A percentile compares a stretch with the other conserved stretches of the same genome.
Evolutionary conservation across 2,888 invertebrate genomes (phyloP).

Genomic region (Oscheius sp.): DNA sequence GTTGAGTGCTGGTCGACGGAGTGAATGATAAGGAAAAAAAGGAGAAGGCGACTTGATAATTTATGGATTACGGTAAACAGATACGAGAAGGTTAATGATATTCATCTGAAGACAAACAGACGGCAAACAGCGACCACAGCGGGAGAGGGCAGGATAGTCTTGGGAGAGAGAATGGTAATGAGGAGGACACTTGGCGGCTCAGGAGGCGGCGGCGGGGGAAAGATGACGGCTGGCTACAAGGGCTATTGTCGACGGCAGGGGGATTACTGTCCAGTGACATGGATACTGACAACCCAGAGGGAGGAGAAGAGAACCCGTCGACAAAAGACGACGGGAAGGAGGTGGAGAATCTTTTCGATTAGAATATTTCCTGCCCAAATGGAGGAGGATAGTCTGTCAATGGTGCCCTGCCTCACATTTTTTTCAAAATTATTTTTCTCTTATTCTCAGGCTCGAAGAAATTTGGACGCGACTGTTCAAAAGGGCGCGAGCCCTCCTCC

Average conservation of each 20-base stretch:
- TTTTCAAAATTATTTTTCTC: background rate
- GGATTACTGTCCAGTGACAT: background rate
- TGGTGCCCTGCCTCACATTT: too few species aligned
- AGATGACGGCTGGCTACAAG: conserved; percentile 29
- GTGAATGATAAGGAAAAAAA: conserved; percentile 7
- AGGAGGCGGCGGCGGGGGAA: conserved; percentile 14
- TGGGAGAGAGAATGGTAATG: conserved; percentile 31
- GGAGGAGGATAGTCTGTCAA: too few species aligned
- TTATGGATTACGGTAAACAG: conserved; percentile 22
- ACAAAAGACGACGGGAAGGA: too few species aligned
- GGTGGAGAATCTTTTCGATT: too few species aligned
- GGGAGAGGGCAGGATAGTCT: background rate
- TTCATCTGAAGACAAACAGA: conserved; percentile 13
- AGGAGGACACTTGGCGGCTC: conserved; percentile 13
- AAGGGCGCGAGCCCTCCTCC: too few species aligned
- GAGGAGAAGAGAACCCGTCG: too few species aligned
- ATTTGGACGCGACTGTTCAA: too few species aligned
- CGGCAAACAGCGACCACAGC: conserved; percentile 10
- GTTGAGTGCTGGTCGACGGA: background rate
- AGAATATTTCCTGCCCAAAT: too few species aligned
- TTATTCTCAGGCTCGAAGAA: background rate
- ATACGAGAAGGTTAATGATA: conserved; percentile 22
- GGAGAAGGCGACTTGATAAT: conserved; percentile 15
- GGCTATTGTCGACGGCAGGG: conserved; percentile 26
- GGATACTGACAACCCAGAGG: too few species aligned